These are phyloP conservation scores for Zoanthus sansibaricus DNA, from an alignment of 92 coral and sea anemone genomes.

Conservation along the genomic window DNA sequence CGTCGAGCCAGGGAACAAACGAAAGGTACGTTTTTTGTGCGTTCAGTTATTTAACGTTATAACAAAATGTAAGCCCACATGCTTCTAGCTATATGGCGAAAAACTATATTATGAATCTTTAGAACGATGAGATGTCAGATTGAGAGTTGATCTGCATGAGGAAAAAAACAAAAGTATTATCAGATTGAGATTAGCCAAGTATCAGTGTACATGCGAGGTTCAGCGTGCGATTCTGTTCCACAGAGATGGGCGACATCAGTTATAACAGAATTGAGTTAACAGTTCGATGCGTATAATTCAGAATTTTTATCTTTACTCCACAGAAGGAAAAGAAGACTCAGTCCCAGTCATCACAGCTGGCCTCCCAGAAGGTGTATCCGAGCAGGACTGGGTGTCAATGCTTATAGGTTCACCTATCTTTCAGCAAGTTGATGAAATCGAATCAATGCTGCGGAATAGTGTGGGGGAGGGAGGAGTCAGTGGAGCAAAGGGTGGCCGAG, in stretches of 20 bases:
- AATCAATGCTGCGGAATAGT: constrained; percentile 86
- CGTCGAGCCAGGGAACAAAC: constrained; percentile 45
- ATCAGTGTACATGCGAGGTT: too few relatives aligned
- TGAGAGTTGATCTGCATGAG: too few relatives aligned
- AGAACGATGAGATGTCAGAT: too few relatives aligned
- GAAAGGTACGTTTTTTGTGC: constrained; percentile 47
- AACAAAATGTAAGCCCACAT: too few relatives aligned
- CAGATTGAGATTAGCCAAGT: too few relatives aligned
- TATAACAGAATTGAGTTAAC: too few relatives aligned
- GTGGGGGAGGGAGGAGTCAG: constrained; percentile 94
- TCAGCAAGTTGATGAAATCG: constrained; percentile 94
- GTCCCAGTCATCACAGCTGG: constrained; percentile 81
- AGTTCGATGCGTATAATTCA: too few relatives aligned
- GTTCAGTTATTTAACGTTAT: neutral
- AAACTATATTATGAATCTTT: too few relatives aligned
- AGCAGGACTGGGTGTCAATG: constrained; percentile 97
- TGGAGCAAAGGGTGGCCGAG: constrained; percentile 90
- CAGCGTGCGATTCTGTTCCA: too few relatives aligned
- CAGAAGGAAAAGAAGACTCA: constrained; percentile 35
- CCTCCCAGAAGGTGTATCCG: constrained; percentile 90
- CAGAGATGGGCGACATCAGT: too few relatives aligned
- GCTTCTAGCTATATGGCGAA: too few relatives aligned
- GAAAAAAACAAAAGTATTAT: too few relatives aligned
- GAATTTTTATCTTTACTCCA: neutral
- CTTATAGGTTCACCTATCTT: constrained; percentile 95